Percentiles rank a stretch among this genome's conserved stretches.
Conservation (phyloP, 2,113 vertebrate genomes). For the Lophotis ruficrista region DNA sequence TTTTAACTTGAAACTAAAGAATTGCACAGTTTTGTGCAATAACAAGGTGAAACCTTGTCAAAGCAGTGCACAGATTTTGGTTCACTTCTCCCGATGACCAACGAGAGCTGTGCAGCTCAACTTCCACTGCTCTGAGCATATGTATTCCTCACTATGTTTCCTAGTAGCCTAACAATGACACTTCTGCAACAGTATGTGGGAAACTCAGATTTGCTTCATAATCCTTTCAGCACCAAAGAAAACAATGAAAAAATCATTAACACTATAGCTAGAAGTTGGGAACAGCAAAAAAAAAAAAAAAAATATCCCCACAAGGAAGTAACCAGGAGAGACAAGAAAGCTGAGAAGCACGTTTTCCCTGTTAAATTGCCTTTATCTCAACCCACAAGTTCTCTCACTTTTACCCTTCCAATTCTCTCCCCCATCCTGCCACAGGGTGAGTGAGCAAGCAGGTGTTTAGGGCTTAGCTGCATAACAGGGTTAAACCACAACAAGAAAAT, state of each 20-base stretch:
- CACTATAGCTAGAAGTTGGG: not conserved
- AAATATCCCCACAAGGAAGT: not conserved
- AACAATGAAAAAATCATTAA: not conserved
- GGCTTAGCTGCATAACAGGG: not conserved
- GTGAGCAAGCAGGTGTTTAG: rapidly evolving
- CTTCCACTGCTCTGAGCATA: not conserved
- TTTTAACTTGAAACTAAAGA: not conserved
- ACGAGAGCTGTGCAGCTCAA: not conserved
- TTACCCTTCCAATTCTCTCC: not conserved
- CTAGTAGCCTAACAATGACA: not conserved
- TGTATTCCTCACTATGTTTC: not conserved
- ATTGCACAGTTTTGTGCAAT: not conserved
- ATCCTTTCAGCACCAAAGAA: not conserved
- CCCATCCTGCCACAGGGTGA: not conserved
- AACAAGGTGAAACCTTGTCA: no score
- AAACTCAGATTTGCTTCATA: not conserved
- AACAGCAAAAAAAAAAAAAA: not conserved
- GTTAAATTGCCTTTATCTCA: no score
- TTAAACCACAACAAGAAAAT: not conserved
- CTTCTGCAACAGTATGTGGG: not conserved
- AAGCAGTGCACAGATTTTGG: not conserved
- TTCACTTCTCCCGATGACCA: not conserved
- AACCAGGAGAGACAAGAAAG: not conserved
- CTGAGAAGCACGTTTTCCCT: not conserved
- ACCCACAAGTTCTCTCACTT: no score